Percentiles rank a stretch among this genome's conserved stretches.
These are phyloP conservation scores for Molossus alvarezi DNA, from an alignment of 2,797 vertebrate species.

Conservation along the genomic window DNA sequence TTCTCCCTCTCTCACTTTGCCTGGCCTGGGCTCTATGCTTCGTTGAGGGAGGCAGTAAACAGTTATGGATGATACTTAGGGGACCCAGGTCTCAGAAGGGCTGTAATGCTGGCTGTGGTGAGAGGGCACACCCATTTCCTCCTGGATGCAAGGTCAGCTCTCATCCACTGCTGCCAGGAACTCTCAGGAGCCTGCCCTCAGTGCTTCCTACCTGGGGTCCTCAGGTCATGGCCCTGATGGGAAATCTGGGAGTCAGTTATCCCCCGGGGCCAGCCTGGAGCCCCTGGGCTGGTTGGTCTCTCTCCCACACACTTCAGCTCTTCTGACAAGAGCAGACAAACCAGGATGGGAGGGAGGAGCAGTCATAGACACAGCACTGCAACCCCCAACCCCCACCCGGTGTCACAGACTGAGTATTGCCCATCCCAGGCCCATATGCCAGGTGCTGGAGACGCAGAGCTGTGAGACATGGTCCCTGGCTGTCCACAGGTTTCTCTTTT, in stretches of 20 bases:
- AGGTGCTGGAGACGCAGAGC: background rate
- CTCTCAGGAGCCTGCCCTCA: too few species aligned
- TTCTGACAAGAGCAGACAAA: background rate
- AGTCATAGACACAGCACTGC: background rate
- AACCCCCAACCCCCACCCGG: background rate
- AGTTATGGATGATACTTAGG: background rate
- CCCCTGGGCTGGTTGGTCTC: background rate
- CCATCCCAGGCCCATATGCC: background rate
- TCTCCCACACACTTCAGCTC: background rate
- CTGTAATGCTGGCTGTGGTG: background rate
- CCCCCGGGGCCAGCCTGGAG: background rate
- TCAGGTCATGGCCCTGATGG: background rate
- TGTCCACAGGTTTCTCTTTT: background rate
- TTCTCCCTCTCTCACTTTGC: background rate
- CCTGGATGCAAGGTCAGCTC: background rate
- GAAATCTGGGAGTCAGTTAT: background rate
- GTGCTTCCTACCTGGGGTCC: background rate
- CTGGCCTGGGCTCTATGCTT: background rate
- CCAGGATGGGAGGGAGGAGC: background rate
- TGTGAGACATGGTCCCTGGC: background rate
- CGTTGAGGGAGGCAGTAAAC: background rate
- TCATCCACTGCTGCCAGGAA: background rate
- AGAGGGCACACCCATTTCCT: background rate
- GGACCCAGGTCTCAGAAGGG: constrained; percentile 6
- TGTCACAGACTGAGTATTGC: background rate